Percentiles rank a stretch among this genome's conserved stretches.
Conservation (phyloP, 2,888 invertebrate genomes). For the Ditula angustiorana region DNA sequence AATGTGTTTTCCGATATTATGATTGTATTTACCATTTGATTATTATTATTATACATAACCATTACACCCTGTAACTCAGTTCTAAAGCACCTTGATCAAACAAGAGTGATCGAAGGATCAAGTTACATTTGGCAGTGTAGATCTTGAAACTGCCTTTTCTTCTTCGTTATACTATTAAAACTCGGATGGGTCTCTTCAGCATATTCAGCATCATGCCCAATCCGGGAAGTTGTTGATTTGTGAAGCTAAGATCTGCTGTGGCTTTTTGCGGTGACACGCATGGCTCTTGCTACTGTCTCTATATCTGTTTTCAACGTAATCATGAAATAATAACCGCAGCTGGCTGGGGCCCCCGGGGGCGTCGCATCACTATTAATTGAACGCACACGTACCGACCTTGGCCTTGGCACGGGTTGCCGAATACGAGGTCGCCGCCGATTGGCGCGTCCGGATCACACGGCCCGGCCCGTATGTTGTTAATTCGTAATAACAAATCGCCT, state of each 20-base stretch:
- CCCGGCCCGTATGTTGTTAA: constrained; percentile 53
- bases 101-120: background rate
- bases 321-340: constrained; percentile 15
- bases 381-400: constrained; percentile 74
- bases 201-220: too few relatives aligned
- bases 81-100: too few relatives aligned
- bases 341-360: constrained; percentile 55
- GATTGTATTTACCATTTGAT: too few relatives aligned
- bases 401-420: constrained; percentile 83
- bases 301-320: background rate
- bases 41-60: background rate
- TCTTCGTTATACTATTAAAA: background rate
- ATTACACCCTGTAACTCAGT: too few relatives aligned
- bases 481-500: constrained; percentile 16
- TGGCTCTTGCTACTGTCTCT: background rate
- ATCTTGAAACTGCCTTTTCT: background rate
- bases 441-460: constrained; percentile 82
- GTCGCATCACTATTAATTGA: constrained; percentile 71
- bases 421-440: constrained; percentile 78
- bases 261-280: too few relatives aligned
- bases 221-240: too few relatives aligned
- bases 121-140: background rate
- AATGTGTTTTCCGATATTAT: too few relatives aligned
- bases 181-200: too few relatives aligned
- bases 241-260: too few relatives aligned